phyloP scores from a whole-genome alignment of 2,797 vertebrate species.

The Sitta carolinensis region DNA sequence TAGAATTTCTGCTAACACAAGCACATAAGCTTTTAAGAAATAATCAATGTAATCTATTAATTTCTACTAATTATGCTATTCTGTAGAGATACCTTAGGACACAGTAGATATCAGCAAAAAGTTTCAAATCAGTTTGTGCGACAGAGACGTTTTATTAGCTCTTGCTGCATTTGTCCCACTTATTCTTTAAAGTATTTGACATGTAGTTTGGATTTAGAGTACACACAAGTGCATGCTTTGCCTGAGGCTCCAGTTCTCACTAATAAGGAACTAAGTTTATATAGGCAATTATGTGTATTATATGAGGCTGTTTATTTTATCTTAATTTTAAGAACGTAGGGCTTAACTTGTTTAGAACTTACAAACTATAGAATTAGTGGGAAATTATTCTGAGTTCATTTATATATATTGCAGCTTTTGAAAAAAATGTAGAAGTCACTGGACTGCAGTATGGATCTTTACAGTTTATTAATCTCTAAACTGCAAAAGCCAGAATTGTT shows the following conservation, averaged over 20 bases:
- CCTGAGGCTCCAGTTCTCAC: background rate
- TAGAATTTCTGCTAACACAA: background rate
- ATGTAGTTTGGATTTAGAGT: background rate
- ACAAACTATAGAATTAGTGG: background rate
- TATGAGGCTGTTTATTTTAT: background rate
- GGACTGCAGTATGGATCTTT: background rate
- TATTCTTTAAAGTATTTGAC: background rate
- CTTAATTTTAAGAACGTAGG: background rate
- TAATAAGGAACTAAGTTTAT: background rate
- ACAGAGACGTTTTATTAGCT: background rate
- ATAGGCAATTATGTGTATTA: background rate
- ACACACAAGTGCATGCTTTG: background rate
- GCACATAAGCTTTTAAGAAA: background rate
- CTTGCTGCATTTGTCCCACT: background rate
- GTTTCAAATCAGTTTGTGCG: background rate
- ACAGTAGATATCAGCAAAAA: background rate
- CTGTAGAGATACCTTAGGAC: background rate
- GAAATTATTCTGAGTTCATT: background rate
- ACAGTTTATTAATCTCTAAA: background rate
- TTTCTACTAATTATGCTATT: background rate
- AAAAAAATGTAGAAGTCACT: background rate
- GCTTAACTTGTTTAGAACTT: background rate
- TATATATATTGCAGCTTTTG: background rate
- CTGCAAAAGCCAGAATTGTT: background rate
- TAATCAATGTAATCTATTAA: background rate